Evolutionary conservation across 2,113 vertebrate species (phyloP).

Genomic region (Passerina amoena): DNA sequence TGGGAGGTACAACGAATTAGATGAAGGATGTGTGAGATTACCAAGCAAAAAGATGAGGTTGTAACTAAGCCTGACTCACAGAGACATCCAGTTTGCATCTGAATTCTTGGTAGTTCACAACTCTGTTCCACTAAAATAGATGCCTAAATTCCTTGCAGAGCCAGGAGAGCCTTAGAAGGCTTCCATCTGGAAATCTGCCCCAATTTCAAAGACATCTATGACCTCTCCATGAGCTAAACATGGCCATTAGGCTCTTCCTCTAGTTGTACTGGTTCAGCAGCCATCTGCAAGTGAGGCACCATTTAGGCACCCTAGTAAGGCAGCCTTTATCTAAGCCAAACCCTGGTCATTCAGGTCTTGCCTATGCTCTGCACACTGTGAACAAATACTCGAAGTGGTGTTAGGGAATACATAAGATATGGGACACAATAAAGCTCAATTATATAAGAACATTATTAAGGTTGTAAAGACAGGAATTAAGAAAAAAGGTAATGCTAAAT

Average conservation of each 20-base stretch:
- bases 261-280: background rate
- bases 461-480: background rate
- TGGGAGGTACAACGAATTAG: background rate
- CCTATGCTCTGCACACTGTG: background rate
- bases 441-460: background rate
- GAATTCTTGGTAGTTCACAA: background rate
- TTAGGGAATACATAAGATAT: background rate
- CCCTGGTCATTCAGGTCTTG: background rate
- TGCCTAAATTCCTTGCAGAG: background rate
- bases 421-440: background rate
- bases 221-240: background rate
- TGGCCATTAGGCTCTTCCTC: background rate
- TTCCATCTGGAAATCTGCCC: background rate
- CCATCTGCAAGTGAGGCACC: background rate
- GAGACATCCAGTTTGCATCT: background rate
- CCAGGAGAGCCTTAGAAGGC: background rate
- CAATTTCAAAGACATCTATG: background rate
- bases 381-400: background rate
- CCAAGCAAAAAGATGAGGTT: background rate
- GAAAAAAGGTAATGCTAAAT: background rate
- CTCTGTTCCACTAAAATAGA: fast-evolving
- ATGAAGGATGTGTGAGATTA: background rate
- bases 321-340: background rate
- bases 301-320: background rate
- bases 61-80: background rate